A percentile compares a stretch with the other conserved stretches of the same genome.
Conservation (phyloP, 2,113 vertebrate genomes). For the Oncorhynchus tshawytscha region DNA sequence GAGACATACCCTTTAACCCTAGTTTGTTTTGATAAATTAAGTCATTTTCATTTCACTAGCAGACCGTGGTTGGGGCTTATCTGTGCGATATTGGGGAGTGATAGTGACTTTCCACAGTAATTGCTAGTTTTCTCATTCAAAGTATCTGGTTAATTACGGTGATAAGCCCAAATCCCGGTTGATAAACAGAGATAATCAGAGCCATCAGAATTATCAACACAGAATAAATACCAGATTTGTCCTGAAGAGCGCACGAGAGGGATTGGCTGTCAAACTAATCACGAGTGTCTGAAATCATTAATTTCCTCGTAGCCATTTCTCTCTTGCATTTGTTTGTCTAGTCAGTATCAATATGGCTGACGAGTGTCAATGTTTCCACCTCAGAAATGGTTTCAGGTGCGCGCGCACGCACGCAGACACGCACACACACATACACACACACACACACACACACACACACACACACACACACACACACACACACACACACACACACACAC, state of each 20-base stretch:
- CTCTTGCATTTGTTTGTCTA: neutral
- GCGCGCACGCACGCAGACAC: constrained; percentile 45
- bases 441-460: no score
- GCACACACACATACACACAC: no score
- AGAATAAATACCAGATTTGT: neutral
- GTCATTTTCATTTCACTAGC: neutral
- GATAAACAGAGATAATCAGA: neutral
- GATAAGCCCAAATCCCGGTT: constrained; percentile 9
- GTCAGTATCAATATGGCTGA: neutral
- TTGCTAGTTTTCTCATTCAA: constrained; percentile 4
- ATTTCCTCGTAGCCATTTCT: neutral
- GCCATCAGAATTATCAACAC: constrained; percentile 5
- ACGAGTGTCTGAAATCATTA: neutral
- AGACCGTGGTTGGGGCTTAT: constrained; percentile 2
- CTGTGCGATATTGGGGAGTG: neutral
- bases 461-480: no score
- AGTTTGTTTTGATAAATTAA: neutral
- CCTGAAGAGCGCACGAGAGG: neutral
- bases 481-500: no score
- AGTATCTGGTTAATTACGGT: neutral
- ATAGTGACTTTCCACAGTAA: neutral
- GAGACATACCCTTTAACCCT: neutral
- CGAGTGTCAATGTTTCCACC: neutral
- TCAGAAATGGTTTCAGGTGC: constrained; percentile 45
- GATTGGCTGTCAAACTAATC: neutral